Evolutionary conservation across 2,797 vertebrate genomes (phyloP), one percentile per base, ranked within the genome.

Genomic region (Somateria mollissima): DNA sequence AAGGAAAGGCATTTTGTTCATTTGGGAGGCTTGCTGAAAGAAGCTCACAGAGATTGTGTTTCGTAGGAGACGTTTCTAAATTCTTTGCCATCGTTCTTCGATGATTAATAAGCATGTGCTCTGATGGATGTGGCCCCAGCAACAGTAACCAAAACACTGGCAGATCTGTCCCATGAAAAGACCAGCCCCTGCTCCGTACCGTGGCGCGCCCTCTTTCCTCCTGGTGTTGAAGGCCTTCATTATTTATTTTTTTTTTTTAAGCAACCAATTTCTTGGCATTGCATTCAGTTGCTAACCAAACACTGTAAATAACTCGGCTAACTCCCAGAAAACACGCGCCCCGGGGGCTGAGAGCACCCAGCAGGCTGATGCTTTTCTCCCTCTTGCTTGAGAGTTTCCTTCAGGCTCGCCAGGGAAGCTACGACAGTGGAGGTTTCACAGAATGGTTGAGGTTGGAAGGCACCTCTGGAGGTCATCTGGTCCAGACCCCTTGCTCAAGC

Each of bases 241-340:
- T 81, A 24, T 53, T 69, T n/a, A n/a, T 70, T 66, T 72, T 57
- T 70, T 69, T 57, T 60, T 83, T 56, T 41, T 17, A 94, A 69
- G 53, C 57, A 94, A 34, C 53, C 64, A 28, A 6, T 78, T 82
- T 65, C 76, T 87, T 90, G 43, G 60, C 72, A 21, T 34, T 81
- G 58, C 83, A 82, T 75, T n/a, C 61, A 65, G 15, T 84, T 80
- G 65, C 80, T 96, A 76, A 86, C 76, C 67, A 89, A 87, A 75
- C 87, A 80, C 41, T 49, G 3, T 89, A 81, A 90, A 61, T 92
- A 70, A 71, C 73, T 64, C 6, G 0, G 45, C 56, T 70, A 11
- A 54, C 47, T 90, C 76, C 69, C 82, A 53, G 45, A 61, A 89
- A 80, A 75, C 2, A 3, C 1, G 2, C 21, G 30, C 6, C 57